A percentile compares a stretch with the other conserved stretches of the same genome.
These are phyloP conservation scores for Selenia dentaria DNA, from an alignment of 2,888 invertebrate species.

Conservation along the genomic window DNA sequence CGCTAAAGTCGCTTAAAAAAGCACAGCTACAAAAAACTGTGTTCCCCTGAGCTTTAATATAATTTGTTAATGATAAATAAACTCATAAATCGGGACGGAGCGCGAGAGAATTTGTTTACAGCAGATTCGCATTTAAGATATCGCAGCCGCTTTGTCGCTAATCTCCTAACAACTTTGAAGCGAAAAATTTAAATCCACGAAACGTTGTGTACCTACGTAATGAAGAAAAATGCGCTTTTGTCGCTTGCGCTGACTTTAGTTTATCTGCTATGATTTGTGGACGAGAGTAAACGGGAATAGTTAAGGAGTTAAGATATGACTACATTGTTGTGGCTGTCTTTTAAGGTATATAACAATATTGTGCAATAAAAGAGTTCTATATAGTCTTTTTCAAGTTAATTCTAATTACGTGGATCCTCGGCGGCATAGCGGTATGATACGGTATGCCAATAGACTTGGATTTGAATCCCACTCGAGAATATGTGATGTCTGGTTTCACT, in stretches of 20 bases:
- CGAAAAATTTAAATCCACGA: constrained; percentile 77
- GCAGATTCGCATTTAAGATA: constrained; percentile 84
- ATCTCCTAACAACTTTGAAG: constrained; percentile 82
- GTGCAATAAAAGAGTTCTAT: too few species aligned
- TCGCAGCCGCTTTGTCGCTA: constrained; percentile 80
- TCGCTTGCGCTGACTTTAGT: constrained; percentile 38
- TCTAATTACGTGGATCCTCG: too few species aligned
- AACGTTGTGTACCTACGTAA: constrained; percentile 58
- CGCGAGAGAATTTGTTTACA: constrained; percentile 83
- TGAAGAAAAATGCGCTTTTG: constrained; percentile 67
- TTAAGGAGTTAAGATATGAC: constrained; percentile 19
- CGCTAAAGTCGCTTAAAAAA: constrained; percentile 57
- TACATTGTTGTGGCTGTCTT: constrained; percentile 5
- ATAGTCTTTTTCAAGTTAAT: too few species aligned
- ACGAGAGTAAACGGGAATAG: constrained; percentile 26
- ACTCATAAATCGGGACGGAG: constrained; percentile 79
- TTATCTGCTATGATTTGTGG: constrained; percentile 35
- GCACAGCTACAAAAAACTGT: constrained; percentile 67
- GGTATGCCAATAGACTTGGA: too few species aligned
- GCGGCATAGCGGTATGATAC: too few species aligned
- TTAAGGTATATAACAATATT: background rate
- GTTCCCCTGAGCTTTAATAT: constrained; percentile 76
- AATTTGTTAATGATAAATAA: constrained; percentile 86
- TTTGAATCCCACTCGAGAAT: too few species aligned
- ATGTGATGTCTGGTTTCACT: too few species aligned